phyloP scores from a whole-genome alignment of 2,888 invertebrate genomes.

The Troides helena region DNA sequence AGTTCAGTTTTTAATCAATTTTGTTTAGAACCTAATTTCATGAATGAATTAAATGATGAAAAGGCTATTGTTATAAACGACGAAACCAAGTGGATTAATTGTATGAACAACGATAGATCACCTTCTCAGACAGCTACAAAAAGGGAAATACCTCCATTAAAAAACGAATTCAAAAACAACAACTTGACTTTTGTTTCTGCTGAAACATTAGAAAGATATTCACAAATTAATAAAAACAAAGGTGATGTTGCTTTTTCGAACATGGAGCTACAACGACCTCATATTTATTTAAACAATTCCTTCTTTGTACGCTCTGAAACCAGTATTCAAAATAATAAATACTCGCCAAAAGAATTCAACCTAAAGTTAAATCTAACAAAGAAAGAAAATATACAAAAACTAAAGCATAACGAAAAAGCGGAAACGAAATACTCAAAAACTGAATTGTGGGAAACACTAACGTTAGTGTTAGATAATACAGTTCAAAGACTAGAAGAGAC shows the following conservation, averaged over 20 bases:
- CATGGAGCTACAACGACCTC: conserved; percentile 27
- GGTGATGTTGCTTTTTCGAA: conserved; percentile 31
- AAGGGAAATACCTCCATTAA: conserved; percentile 40
- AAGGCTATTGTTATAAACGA: conserved; percentile 8
- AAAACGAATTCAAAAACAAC: background rate
- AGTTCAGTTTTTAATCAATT: conserved; percentile 36
- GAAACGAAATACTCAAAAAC: conserved; percentile 39
- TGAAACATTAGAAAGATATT: conserved; percentile 25
- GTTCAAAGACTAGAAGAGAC: conserved; percentile 56
- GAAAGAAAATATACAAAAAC: conserved; percentile 39
- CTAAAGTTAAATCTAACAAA: conserved; percentile 33
- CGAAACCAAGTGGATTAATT: conserved; percentile 12
- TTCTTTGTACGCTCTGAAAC: conserved; percentile 3
- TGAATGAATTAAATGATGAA: conserved; percentile 1
- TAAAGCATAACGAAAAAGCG: conserved; percentile 42
- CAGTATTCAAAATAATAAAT: conserved; percentile 6
- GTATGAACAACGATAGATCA: conserved; percentile 2
- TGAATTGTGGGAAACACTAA: conserved; percentile 58
- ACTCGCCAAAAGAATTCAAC: background rate
- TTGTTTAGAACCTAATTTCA: conserved; percentile 17
- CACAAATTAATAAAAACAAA: conserved; percentile 32
- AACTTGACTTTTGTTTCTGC: conserved; percentile 34
- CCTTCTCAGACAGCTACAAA: conserved; percentile 45
- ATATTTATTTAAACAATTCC: conserved; percentile 35
- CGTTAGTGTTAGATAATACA: conserved; percentile 50